Conservation (phyloP, 2,888 invertebrate genomes). For the Melanostoma scalare region DNA sequence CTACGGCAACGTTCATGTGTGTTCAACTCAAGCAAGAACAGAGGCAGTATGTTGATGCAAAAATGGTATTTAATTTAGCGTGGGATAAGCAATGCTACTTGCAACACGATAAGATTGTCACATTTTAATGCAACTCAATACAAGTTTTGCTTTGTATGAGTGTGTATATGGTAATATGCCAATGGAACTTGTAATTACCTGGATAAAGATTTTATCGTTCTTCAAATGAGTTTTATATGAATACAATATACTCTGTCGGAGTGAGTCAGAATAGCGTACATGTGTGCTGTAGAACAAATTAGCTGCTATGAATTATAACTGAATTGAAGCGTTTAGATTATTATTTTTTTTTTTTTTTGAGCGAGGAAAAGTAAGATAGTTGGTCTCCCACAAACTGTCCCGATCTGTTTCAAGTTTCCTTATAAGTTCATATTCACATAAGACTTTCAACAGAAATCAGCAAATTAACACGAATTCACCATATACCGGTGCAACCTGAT, state of each 20-base stretch:
- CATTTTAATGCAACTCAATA: slow-evolving; percentile 49
- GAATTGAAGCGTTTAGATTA: slow-evolving; percentile 1
- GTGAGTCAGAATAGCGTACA: no score
- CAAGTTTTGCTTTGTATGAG: slow-evolving; percentile 18
- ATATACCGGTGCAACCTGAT: slow-evolving; percentile 21
- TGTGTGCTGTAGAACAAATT: no score
- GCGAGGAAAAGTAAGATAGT: background rate
- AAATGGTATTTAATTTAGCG: slow-evolving; percentile 61
- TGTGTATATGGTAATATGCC: slow-evolving; percentile 16
- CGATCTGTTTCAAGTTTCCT: slow-evolving; percentile 32
- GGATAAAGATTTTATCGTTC: slow-evolving; percentile 20
- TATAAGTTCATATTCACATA: background rate
- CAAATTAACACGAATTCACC: slow-evolving; percentile 51
- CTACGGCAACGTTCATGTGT: slow-evolving; percentile 21
- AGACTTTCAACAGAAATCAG: background rate
- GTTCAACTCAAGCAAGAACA: slow-evolving; percentile 3
- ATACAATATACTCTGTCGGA: no score
- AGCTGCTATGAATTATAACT: background rate
- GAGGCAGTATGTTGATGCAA: slow-evolving; percentile 34
- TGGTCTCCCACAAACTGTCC: background rate
- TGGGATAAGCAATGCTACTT: slow-evolving; percentile 55
- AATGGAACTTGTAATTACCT: slow-evolving; percentile 39
- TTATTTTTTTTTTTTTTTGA: background rate
- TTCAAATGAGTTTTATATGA: slow-evolving; percentile 13
- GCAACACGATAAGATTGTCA: slow-evolving; percentile 50